Percentiles rank a stretch among this genome's conserved stretches.
These are phyloP conservation scores for Tamandua tetradactyla DNA, from an alignment of 2,797 vertebrate species.

Conservation along the genomic window DNA sequence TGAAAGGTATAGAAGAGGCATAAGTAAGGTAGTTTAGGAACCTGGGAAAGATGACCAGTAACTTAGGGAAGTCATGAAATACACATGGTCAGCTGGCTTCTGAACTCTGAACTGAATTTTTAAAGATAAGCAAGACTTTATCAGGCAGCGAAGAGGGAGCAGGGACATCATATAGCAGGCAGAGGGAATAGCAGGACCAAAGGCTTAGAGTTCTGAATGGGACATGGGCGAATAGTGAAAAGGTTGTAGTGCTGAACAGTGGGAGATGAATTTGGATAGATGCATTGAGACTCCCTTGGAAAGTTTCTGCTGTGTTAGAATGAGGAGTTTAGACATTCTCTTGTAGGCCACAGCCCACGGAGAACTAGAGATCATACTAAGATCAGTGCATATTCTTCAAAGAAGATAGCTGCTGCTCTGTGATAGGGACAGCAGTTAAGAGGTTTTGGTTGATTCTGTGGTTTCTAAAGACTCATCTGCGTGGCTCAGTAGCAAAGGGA, in stretches of 20 bases:
- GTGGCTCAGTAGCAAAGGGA: background rate
- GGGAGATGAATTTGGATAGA: background rate
- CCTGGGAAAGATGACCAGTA: background rate
- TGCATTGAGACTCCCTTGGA: background rate
- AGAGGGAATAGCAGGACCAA: background rate
- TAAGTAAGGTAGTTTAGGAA: background rate
- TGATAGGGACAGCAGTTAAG: background rate
- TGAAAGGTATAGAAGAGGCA: background rate
- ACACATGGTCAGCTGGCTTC: accelerated
- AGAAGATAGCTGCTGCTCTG: background rate
- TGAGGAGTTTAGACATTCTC: too few relatives aligned
- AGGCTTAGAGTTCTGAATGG: background rate
- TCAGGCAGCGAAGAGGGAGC: background rate
- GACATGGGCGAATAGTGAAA: accelerated
- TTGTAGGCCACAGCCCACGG: background rate
- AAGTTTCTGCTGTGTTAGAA: background rate
- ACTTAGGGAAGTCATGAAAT: accelerated
- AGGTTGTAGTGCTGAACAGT: background rate
- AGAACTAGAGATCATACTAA: background rate
- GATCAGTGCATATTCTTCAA: too few relatives aligned
- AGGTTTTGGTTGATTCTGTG: too few relatives aligned
- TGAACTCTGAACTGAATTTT: background rate
- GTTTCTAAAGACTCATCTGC: background rate
- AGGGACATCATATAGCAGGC: too few relatives aligned
- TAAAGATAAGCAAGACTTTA: background rate